Conservation (phyloP, 2,797 vertebrate species). For the Garrulus glandarius region DNA sequence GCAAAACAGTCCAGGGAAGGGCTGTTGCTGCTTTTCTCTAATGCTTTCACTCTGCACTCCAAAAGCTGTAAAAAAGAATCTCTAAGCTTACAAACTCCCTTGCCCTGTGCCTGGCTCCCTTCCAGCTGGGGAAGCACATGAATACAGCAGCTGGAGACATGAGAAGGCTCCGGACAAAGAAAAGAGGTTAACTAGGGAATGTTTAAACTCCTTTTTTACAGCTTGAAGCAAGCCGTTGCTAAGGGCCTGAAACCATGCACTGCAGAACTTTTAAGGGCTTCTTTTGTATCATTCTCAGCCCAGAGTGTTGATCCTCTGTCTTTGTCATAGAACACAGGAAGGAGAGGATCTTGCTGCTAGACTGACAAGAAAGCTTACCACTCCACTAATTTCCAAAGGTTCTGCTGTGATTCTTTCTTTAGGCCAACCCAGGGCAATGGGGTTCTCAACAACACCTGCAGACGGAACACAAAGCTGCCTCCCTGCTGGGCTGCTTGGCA, state of each 20-base stretch:
- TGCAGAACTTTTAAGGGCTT: background rate
- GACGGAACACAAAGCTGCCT: background rate
- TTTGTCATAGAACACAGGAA: background rate
- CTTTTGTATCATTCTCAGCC: background rate
- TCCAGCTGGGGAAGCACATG: background rate
- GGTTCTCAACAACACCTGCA: background rate
- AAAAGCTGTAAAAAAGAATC: background rate
- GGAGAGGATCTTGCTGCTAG: background rate
- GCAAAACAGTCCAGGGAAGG: background rate
- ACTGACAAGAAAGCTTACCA: background rate
- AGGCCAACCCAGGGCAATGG: background rate
- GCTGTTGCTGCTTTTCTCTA: background rate
- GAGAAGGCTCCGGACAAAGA: background rate
- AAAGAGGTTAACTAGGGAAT: background rate
- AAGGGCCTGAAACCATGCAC: background rate
- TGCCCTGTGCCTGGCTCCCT: background rate
- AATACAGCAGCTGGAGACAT: background rate
- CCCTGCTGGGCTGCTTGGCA: background rate
- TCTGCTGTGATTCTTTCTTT: background rate
- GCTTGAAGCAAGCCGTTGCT: background rate
- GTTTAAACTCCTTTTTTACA: background rate
- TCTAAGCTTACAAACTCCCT: background rate
- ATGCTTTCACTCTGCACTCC: background rate
- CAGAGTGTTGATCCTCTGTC: background rate
- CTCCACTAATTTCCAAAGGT: background rate